phyloP scores from a whole-genome alignment of 2,888 invertebrate genomes.

The Amphipyra tragopoginis region DNA sequence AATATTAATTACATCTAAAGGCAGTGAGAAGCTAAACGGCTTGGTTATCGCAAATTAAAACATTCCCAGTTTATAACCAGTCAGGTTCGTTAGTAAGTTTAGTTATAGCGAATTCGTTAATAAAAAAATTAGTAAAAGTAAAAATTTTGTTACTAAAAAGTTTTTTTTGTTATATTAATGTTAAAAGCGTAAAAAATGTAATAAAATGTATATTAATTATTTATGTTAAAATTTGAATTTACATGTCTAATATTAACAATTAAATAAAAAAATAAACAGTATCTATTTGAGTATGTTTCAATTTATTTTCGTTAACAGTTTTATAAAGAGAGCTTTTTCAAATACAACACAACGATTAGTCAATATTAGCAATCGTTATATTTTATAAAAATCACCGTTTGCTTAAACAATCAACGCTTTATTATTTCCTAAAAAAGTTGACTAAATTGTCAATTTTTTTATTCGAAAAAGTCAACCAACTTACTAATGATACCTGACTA shows the following conservation, averaged over 20 bases:
- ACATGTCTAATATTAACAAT: slow-evolving; percentile 6
- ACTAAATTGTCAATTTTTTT: not conserved
- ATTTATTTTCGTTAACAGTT: slow-evolving; percentile 27
- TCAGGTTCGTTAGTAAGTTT: slow-evolving; percentile 50
- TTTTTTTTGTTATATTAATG: not conserved
- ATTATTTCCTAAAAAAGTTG: not conserved
- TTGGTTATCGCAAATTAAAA: slow-evolving; percentile 56
- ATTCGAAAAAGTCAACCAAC: slow-evolving; percentile 9
- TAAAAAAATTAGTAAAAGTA: not conserved
- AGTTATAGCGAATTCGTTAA: slow-evolving; percentile 5
- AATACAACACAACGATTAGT: not conserved
- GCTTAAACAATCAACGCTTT: slow-evolving; percentile 1
- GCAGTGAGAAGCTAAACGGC: slow-evolving; percentile 61
- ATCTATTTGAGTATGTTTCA: not conserved
- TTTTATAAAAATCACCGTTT: not conserved
- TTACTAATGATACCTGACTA: slow-evolving; percentile 49
- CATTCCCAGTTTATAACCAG: slow-evolving; percentile 44
- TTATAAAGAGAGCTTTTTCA: slow-evolving; percentile 5
- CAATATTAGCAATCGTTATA: not conserved
- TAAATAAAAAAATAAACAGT: slow-evolving; percentile 1
- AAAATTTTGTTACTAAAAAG: not conserved
- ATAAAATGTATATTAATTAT: too few relatives aligned
- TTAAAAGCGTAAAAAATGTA: too few relatives aligned
- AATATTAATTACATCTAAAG: slow-evolving; percentile 46
- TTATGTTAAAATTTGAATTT: too few relatives aligned